These are phyloP conservation scores for Valencia hispanica DNA, from an alignment of 2,797 vertebrate species.

Conservation along the genomic window DNA sequence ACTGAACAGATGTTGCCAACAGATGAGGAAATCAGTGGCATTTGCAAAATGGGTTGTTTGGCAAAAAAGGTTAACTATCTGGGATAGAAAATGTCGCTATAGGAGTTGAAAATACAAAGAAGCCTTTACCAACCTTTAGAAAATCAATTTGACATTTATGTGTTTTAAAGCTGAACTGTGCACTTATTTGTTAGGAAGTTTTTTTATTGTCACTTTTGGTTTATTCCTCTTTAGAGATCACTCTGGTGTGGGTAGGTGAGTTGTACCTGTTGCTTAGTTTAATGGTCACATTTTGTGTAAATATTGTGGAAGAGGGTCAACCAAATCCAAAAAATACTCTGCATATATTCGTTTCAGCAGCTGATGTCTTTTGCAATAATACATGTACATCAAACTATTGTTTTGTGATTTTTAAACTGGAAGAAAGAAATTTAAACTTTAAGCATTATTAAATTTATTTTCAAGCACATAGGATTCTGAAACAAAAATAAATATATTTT, in stretches of 20 bases:
- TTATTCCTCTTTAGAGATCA: neutral
- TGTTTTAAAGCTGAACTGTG: neutral
- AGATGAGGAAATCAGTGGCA: neutral
- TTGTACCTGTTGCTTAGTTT: neutral
- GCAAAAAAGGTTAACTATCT: neutral
- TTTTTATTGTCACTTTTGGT: neutral
- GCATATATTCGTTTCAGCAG: neutral
- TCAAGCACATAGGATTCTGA: neutral
- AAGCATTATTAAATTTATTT: neutral
- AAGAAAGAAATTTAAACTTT: neutral
- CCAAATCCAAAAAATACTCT: neutral
- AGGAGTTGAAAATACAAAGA: neutral
- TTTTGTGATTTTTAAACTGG: neutral
- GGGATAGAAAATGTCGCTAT: neutral
- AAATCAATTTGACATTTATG: neutral
- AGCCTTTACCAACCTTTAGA: neutral
- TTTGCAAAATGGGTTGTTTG: neutral
- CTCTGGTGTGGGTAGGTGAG: neutral
- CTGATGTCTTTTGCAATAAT: neutral
- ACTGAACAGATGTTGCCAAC: neutral
- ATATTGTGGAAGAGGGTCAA: neutral
- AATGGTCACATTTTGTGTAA: neutral
- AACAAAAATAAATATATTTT: neutral
- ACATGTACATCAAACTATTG: neutral
- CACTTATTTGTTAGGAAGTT: neutral